Evolutionary conservation across 2,113 vertebrate species (phyloP).

Genomic region (Bombycilla garrulus): DNA sequence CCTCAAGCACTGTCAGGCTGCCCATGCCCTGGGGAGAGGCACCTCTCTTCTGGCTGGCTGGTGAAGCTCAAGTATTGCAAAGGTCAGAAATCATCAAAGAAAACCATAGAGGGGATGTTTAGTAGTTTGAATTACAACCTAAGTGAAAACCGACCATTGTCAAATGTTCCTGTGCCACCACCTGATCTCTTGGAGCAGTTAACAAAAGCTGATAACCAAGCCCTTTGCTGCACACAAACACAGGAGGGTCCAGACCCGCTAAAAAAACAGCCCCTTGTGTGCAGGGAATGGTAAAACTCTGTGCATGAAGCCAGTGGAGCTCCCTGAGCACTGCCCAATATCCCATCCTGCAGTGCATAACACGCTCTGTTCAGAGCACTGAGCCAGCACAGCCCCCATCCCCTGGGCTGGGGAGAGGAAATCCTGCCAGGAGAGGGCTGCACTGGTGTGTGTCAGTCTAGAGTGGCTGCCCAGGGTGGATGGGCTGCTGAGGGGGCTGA

Average conservation of each 20-base stretch:
- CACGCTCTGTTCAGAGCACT: accelerated
- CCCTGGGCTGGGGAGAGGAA: not conserved
- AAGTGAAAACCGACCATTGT: not conserved
- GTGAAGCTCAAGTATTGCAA: not conserved
- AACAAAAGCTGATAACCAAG: not conserved
- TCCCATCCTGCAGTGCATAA: accelerated
- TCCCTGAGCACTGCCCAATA: not conserved
- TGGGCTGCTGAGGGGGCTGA: not conserved
- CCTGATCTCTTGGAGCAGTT: not conserved
- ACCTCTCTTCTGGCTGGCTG: not conserved
- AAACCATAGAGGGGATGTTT: not conserved
- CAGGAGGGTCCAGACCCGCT: accelerated
- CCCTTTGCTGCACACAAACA: not conserved
- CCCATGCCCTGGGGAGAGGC: not conserved
- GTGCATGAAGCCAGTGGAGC: not conserved
- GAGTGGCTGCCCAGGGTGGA: not conserved
- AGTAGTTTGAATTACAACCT: not conserved
- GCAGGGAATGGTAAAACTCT: accelerated
- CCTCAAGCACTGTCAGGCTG: not conserved
- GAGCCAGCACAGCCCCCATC: not conserved
- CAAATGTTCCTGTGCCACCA: not conserved
- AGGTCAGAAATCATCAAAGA: not conserved
- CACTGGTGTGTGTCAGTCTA: accelerated
- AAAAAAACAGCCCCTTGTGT: not conserved
- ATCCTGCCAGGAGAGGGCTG: not conserved